Evolutionary conservation across 2,113 vertebrate genomes (phyloP).

Genomic region (Toxotes chatareus): DNA sequence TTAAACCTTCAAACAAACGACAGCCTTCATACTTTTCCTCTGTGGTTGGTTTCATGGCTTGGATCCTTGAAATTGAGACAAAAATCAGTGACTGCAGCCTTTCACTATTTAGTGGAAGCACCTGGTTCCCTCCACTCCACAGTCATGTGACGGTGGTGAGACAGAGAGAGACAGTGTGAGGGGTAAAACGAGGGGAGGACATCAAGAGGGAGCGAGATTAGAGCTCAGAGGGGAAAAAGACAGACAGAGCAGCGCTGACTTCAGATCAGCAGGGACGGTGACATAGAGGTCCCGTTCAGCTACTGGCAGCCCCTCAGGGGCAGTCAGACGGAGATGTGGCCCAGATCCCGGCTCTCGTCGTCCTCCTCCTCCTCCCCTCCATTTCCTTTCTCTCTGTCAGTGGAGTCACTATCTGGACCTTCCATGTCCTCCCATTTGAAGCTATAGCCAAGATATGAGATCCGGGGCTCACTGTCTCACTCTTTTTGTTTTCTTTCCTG

Average conservation of each 20-base stretch:
- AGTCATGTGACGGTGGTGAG: background rate
- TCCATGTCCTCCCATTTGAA: constrained; percentile 47
- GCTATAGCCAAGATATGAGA: constrained; percentile 49
- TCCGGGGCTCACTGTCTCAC: constrained; percentile 38
- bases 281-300: constrained; percentile 62
- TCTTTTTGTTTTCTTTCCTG: constrained; percentile 48
- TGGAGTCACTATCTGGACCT: constrained; percentile 44
- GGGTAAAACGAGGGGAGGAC: background rate
- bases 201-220: background rate
- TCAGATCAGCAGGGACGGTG: constrained; percentile 43
- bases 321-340: constrained; percentile 56
- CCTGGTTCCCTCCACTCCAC: constrained; percentile 34
- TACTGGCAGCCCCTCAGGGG: constrained; percentile 52
- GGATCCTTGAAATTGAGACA: background rate
- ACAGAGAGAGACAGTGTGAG: constrained; percentile 47
- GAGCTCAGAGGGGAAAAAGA: background rate
- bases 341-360: constrained; percentile 49
- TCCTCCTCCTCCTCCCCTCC: constrained; percentile 34
- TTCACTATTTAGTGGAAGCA: constrained; percentile 38
- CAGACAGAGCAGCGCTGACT: constrained; percentile 28
- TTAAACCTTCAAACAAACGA: background rate
- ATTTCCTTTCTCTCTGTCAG: constrained; percentile 37
- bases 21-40: background rate
- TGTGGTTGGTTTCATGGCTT: background rate
- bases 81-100: background rate